Conservation (phyloP, 2,113 vertebrate species). For the Spermophilus dauricus region DNA sequence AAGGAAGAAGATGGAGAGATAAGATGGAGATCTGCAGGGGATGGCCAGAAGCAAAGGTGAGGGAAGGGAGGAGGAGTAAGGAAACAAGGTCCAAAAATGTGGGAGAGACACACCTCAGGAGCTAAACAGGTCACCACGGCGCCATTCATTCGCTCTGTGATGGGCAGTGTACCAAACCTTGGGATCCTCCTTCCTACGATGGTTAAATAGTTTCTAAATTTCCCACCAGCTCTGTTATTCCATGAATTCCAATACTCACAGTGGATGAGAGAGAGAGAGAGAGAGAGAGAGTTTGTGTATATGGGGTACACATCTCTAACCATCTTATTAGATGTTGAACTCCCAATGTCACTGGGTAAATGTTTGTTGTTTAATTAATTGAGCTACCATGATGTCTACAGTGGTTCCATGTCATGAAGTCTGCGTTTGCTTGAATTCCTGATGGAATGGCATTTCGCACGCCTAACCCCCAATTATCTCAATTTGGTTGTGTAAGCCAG, state of each 20-base stretch:
- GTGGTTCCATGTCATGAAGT: background rate
- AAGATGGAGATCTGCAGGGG: background rate
- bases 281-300: too few species aligned
- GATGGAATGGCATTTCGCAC: background rate
- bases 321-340: background rate
- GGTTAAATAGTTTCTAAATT: too few species aligned
- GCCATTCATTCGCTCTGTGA: too few species aligned
- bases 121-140: rapidly evolving
- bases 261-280: background rate
- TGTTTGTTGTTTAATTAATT: background rate
- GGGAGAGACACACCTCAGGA: background rate
- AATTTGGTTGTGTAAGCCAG: background rate
- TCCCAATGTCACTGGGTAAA: background rate
- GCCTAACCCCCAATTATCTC: background rate
- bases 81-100: background rate
- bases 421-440: background rate
- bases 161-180: rapidly evolving
- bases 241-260: background rate
- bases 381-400: background rate
- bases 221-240: background rate
- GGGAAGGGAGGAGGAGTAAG: background rate
- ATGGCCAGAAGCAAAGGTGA: background rate
- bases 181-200: background rate
- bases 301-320: background rate
- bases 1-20: background rate